These are phyloP conservation scores for Cyprinodon brontotheroides DNA, from an alignment of 2,113 vertebrate species.

Conservation along the genomic window DNA sequence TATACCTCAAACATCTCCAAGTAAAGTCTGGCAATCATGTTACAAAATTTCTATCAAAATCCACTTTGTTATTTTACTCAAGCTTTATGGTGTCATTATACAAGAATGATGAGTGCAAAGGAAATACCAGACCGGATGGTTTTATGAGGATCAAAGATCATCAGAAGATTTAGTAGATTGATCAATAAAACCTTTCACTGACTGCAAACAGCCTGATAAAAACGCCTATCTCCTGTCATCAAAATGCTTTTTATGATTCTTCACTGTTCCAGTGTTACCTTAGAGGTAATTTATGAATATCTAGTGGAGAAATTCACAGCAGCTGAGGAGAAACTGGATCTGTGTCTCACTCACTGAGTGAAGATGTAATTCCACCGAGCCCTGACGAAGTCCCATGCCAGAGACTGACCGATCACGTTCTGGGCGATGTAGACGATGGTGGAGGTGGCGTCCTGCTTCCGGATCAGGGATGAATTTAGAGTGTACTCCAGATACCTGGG, in stretches of 20 bases:
- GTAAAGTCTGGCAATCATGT: not conserved
- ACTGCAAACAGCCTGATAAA: conserved; percentile 23
- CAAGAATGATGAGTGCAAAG: not conserved
- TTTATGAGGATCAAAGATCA: conserved; percentile 24
- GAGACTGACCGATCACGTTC: conserved; percentile 86
- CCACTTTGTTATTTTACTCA: not conserved
- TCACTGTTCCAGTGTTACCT: not conserved
- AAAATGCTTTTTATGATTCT: not conserved
- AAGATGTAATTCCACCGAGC: conserved; percentile 84
- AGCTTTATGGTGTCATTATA: not conserved
- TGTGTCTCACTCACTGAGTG: conserved; percentile 80
- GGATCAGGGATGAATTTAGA: conserved; percentile 78
- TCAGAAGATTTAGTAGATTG: not conserved
- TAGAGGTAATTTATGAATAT: not conserved
- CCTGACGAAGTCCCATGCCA: conserved; percentile 91
- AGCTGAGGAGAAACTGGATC: not conserved
- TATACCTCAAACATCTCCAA: not conserved
- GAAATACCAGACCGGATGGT: not conserved
- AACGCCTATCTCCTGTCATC: not conserved
- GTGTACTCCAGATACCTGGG: conserved; percentile 88
- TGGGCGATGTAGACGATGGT: conserved; percentile 87
- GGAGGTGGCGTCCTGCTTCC: conserved; percentile 89
- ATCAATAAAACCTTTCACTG: conserved; percentile 16
- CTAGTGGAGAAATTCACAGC: not conserved
- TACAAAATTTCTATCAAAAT: not conserved